Percentiles rank a stretch among this genome's conserved stretches.
Evolutionary conservation across 2,113 vertebrate species (phyloP).

Genomic region (Climacteris rufus): DNA sequence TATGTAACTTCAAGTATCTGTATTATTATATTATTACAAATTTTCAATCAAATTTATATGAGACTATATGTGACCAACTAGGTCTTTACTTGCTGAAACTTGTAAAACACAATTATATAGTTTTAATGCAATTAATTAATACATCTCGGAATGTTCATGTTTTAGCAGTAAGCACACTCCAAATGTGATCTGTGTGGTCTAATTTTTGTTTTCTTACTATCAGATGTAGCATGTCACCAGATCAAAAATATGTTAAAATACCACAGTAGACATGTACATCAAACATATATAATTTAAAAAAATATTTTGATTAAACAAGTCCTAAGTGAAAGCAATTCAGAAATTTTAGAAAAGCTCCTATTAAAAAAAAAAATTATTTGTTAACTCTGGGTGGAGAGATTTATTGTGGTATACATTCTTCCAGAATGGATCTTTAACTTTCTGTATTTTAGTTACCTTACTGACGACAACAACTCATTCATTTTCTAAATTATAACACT

Average conservation of each 20-base stretch:
- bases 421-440: background rate
- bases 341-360: background rate
- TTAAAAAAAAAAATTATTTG: constrained; percentile 7
- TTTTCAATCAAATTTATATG: background rate
- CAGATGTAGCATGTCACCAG: background rate
- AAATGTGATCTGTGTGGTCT: background rate
- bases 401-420: background rate
- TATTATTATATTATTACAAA: background rate
- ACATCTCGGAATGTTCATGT: background rate
- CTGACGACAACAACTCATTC: background rate
- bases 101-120: background rate
- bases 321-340: background rate
- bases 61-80: background rate
- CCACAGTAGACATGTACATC: background rate
- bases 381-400: background rate
- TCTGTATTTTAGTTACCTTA: background rate
- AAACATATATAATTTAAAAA: background rate
- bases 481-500: background rate
- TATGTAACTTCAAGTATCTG: background rate
- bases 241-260: background rate
- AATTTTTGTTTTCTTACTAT: background rate
- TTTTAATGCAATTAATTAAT: background rate
- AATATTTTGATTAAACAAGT: background rate
- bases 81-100: background rate
- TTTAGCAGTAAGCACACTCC: background rate